Evolutionary conservation across 2,113 vertebrate genomes (phyloP).

Genomic region (Toxotes chatareus): DNA sequence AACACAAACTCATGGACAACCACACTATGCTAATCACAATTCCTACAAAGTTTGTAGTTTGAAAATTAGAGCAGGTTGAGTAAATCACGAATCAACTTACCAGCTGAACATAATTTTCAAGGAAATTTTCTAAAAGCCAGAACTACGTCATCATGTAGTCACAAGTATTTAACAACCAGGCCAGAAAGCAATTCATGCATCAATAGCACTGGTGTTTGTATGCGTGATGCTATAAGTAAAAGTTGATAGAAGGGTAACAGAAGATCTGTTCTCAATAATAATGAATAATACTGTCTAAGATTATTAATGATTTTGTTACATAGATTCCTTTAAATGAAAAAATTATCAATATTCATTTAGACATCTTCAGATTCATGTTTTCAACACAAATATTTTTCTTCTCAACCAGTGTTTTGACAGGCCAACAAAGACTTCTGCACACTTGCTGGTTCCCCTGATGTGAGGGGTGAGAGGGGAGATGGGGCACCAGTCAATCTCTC

Average conservation of each 20-base stretch:
- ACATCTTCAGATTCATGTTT: slow-evolving; percentile 40
- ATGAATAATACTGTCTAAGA: neutral
- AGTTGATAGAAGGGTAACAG: too few species aligned
- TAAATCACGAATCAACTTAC: neutral
- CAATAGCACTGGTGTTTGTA: neutral
- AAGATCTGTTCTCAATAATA: neutral
- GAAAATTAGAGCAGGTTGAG: neutral
- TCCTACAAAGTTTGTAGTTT: slow-evolving; percentile 2
- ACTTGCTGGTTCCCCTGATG: slow-evolving; percentile 57
- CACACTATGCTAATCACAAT: neutral
- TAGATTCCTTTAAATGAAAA: neutral
- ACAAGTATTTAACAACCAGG: neutral
- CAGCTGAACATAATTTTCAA: neutral
- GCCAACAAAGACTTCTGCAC: slow-evolving; percentile 65
- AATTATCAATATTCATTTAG: slow-evolving; percentile 24
- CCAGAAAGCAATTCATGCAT: neutral
- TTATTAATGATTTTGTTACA: neutral
- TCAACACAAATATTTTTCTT: slow-evolving; percentile 57
- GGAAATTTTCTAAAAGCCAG: too few species aligned
- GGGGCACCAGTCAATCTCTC: slow-evolving; percentile 73
- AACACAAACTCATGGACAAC: slow-evolving; percentile 28
- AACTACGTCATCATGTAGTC: neutral
- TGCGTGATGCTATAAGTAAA: neutral
- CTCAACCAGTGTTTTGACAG: slow-evolving; percentile 50
- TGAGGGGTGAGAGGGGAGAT: slow-evolving; percentile 50